Evolutionary conservation across 1,140 invertebrate species (phyloP).

Genomic region (Drosophila nigrodunni): DNA sequence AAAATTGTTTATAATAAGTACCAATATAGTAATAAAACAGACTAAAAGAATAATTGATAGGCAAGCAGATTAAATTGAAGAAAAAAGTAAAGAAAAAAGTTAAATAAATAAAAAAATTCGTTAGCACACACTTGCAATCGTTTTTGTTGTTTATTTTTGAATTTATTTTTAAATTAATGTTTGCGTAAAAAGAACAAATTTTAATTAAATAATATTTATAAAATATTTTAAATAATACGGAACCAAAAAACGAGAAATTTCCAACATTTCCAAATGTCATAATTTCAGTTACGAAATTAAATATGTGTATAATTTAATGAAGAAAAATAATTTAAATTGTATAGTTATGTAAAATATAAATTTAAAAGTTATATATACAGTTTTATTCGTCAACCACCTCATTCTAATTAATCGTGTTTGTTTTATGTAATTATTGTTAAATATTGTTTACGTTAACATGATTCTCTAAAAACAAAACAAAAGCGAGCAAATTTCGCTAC

Average conservation of each 20-base stretch:
- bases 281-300: conserved; percentile 68
- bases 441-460: conserved; percentile 7
- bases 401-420: conserved; percentile 43
- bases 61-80: conserved; percentile 22
- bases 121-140: conserved; percentile 51
- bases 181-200: conserved; percentile 73
- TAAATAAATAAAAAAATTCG: conserved; percentile 26
- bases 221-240: conserved; percentile 64
- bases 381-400: conserved; percentile 77
- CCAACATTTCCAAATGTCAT: conserved; percentile 67
- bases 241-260: conserved; percentile 65
- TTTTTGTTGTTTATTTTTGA: conserved; percentile 52
- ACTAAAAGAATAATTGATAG: conserved; percentile 13
- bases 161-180: conserved; percentile 65
- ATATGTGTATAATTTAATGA: conserved; percentile 48
- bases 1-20: background rate
- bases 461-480: conserved; percentile 26
- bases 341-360: conserved; percentile 61
- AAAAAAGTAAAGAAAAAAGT: conserved; percentile 8
- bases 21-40: conserved; percentile 1
- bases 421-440: conserved; percentile 6
- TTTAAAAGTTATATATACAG: conserved; percentile 82
- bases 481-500: conserved; percentile 3
- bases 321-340: conserved; percentile 75
- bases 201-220: conserved; percentile 61